Evolutionary conservation across 92 coral and sea anemone genomes (phyloP).

Genomic region (Anthopleura xanthogrammica): DNA sequence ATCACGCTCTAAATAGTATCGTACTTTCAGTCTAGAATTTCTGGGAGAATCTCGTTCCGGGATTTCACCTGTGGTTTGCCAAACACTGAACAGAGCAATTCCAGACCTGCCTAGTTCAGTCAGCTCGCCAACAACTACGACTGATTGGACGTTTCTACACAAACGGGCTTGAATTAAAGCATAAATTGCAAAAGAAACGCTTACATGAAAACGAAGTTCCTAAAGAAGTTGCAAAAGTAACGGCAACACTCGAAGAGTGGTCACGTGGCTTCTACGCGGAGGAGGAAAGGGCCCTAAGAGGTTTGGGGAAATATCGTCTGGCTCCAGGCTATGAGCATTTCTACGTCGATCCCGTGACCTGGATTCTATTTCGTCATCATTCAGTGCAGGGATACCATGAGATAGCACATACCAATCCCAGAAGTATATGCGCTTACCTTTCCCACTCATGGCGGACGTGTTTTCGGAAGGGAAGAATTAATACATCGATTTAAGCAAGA

Average conservation of each 20-base stretch:
- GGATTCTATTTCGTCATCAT: slow-evolving; percentile 40
- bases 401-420: slow-evolving; percentile 36
- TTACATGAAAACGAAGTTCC: slow-evolving; percentile 45
- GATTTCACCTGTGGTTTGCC: slow-evolving; percentile 50
- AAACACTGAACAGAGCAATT: slow-evolving; percentile 41
- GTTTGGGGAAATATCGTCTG: slow-evolving; percentile 53
- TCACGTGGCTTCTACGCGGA: slow-evolving; percentile 29
- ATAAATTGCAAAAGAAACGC: slow-evolving; percentile 49
- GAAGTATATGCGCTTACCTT: slow-evolving; percentile 23
- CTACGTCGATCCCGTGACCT: slow-evolving; percentile 43
- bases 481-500: neutral
- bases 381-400: slow-evolving; percentile 37
- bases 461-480: neutral
- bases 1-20: too few relatives aligned
- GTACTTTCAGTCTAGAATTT: too few relatives aligned
- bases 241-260: slow-evolving; percentile 23
- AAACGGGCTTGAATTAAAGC: slow-evolving; percentile 53
- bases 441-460: slow-evolving; percentile 12
- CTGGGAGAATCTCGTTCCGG: slow-evolving; percentile 38
- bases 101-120: slow-evolving; percentile 46
- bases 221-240: slow-evolving; percentile 26
- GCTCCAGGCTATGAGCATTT: slow-evolving; percentile 56
- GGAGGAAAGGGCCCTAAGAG: slow-evolving; percentile 39
- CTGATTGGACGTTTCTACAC: slow-evolving; percentile 52
- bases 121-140: slow-evolving; percentile 32